A percentile compares a stretch with the other conserved stretches of the same genome.
Conservation (phyloP, 2,888 invertebrate genomes). For the Oscheius sp. region DNA sequence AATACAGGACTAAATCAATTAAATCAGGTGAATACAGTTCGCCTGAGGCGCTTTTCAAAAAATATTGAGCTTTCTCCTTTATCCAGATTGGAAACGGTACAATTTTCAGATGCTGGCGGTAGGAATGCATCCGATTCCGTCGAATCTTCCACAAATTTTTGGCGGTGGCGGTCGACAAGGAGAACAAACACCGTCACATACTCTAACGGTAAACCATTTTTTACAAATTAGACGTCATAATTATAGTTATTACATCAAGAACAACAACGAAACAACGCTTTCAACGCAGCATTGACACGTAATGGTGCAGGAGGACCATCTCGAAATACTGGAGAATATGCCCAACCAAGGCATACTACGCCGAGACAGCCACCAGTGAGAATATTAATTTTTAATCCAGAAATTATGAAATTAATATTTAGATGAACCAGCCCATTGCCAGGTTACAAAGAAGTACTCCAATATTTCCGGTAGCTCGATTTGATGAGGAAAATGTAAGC, state of each 20-base stretch:
- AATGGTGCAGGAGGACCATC: background rate
- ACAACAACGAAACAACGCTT: background rate
- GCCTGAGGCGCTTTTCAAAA: background rate
- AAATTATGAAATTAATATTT: background rate
- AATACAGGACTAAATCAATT: constrained; percentile 28
- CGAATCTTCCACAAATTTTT: constrained; percentile 19
- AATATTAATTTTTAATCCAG: background rate
- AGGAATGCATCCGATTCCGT: constrained; percentile 13
- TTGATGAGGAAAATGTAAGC: constrained; percentile 23
- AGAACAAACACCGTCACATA: constrained; percentile 4
- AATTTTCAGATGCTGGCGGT: background rate
- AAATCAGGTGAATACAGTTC: constrained; percentile 27
- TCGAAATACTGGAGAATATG: constrained; percentile 18
- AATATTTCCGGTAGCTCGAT: constrained; percentile 13
- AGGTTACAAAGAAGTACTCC: constrained; percentile 7
- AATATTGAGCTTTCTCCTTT: background rate
- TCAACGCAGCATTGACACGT: background rate
- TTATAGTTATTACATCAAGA: background rate
- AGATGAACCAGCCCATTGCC: constrained; percentile 24
- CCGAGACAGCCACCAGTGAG: constrained; percentile 8
- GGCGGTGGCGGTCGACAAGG: background rate
- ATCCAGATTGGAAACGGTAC: background rate
- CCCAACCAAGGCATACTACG: constrained; percentile 26
- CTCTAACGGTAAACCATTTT: background rate
- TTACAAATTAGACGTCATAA: too few relatives aligned